Evolutionary conservation across 2,888 invertebrate genomes (phyloP).

Genomic region (Rhagophthalmus giganteus): DNA sequence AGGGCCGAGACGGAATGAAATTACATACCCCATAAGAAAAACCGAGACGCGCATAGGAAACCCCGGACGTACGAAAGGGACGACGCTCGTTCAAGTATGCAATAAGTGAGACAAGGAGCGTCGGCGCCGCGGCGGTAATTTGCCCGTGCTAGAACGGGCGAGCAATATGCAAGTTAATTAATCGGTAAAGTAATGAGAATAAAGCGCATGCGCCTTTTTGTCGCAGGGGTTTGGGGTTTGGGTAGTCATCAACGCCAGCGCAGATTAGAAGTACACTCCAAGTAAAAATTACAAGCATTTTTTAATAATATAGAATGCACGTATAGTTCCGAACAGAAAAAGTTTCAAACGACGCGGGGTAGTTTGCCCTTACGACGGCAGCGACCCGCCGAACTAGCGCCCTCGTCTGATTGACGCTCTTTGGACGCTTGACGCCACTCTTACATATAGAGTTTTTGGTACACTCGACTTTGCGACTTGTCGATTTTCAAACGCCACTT

Average conservation of each 20-base stretch:
- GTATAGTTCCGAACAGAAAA: slow-evolving; percentile 17
- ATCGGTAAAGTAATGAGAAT: slow-evolving; percentile 58
- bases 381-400: slow-evolving; percentile 30
- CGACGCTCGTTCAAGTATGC: slow-evolving; percentile 34
- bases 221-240: slow-evolving; percentile 47
- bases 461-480: slow-evolving; percentile 11
- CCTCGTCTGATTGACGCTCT: slow-evolving; percentile 39
- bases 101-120: slow-evolving; percentile 34
- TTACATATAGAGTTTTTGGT: slow-evolving; percentile 20
- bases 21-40: slow-evolving; percentile 56
- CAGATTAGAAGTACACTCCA: slow-evolving; percentile 61
- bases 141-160: slow-evolving; percentile 54
- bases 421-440: slow-evolving; percentile 37
- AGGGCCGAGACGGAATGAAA: slow-evolving; percentile 57
- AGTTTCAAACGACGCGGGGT: slow-evolving; percentile 24
- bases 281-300: slow-evolving; percentile 54
- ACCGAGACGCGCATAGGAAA: slow-evolving; percentile 41
- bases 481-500: slow-evolving; percentile 1
- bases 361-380: slow-evolving; percentile 25
- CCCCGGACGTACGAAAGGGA: slow-evolving; percentile 40
- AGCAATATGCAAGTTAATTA: slow-evolving; percentile 59
- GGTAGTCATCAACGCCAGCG: slow-evolving; percentile 67
- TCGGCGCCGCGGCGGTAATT: slow-evolving; percentile 45
- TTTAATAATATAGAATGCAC: slow-evolving; percentile 37
- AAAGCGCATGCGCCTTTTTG: slow-evolving; percentile 52